Conservation (phyloP, 2,113 vertebrate genomes). For the Petroica traversi region DNA sequence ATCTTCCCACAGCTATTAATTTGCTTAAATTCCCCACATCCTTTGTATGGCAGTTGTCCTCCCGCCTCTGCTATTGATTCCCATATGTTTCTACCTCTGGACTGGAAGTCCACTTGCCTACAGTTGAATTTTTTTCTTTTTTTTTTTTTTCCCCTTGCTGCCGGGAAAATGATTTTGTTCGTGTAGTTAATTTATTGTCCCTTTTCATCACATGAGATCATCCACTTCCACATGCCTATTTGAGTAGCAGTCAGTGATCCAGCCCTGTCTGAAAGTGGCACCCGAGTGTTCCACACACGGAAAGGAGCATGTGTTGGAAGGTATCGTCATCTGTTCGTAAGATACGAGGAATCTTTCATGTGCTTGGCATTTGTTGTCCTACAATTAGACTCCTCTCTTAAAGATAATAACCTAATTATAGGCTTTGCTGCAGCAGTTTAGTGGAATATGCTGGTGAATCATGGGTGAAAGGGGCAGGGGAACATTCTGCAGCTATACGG, state of each 20-base stretch:
- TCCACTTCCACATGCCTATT: slow-evolving; percentile 65
- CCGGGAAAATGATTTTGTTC: slow-evolving; percentile 6
- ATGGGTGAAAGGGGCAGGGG: neutral
- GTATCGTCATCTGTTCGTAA: neutral
- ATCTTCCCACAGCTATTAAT: slow-evolving; percentile 65
- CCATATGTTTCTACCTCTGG: slow-evolving; percentile 40
- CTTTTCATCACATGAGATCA: slow-evolving; percentile 25
- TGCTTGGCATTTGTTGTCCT: slow-evolving; percentile 5
- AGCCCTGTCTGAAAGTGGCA: slow-evolving; percentile 40
- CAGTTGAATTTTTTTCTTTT: neutral
- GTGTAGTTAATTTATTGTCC: slow-evolving; percentile 53
- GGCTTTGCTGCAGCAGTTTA: slow-evolving; percentile 18
- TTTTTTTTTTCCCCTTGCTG: slow-evolving; percentile 28
- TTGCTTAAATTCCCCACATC: slow-evolving; percentile 8
- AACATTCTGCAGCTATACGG: neutral
- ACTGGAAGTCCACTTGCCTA: neutral
- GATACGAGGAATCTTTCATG: neutral
- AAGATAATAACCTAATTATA: slow-evolving; percentile 34
- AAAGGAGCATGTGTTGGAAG: slow-evolving; percentile 1
- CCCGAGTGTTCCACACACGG: neutral
- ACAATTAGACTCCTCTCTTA: neutral
- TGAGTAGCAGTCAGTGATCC: slow-evolving; percentile 36
- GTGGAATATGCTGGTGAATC: neutral
- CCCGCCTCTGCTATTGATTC: slow-evolving; percentile 26
- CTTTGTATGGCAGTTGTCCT: slow-evolving; percentile 45